Percentiles rank a stretch among this genome's conserved stretches.
Conservation (phyloP, 2,797 vertebrate species). For the Amazonetta brasiliensis region DNA sequence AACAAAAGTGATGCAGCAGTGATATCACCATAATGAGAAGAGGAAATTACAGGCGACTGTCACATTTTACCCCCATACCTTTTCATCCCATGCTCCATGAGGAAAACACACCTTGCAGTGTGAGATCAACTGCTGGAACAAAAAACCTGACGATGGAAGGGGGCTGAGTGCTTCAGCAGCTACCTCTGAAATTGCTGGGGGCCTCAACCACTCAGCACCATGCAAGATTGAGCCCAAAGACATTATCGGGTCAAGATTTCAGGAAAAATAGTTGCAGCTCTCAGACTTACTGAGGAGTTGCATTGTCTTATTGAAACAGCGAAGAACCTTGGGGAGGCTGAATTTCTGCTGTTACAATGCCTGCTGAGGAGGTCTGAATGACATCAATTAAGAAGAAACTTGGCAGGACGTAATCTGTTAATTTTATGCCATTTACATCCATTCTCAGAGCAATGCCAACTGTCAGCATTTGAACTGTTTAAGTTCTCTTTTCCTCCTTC, state of each 20-base stretch:
- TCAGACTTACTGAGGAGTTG: neutral
- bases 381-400: constrained; percentile 56
- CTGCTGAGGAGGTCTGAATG: constrained; percentile 28
- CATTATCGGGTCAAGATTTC: neutral
- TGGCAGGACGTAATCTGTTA: constrained; percentile 53
- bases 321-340: neutral
- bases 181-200: neutral
- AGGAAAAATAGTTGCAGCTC: neutral
- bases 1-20: neutral
- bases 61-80: neutral
- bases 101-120: neutral
- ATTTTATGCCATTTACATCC: constrained; percentile 63
- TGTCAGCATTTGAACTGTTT: constrained; percentile 49
- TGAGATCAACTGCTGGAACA: neutral
- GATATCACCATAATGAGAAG: neutral
- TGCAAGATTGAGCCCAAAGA: neutral
- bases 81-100: neutral
- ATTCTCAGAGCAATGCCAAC: constrained; percentile 49
- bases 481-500: constrained; percentile 39
- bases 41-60: neutral
- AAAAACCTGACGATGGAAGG: neutral
- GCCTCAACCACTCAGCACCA: neutral
- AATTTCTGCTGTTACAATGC: constrained; percentile 25
- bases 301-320: neutral
- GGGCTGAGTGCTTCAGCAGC: neutral